These are phyloP conservation scores for Drosophila biarmipes DNA, from an alignment of 1,140 invertebrate genomes.

Conservation along the genomic window DNA sequence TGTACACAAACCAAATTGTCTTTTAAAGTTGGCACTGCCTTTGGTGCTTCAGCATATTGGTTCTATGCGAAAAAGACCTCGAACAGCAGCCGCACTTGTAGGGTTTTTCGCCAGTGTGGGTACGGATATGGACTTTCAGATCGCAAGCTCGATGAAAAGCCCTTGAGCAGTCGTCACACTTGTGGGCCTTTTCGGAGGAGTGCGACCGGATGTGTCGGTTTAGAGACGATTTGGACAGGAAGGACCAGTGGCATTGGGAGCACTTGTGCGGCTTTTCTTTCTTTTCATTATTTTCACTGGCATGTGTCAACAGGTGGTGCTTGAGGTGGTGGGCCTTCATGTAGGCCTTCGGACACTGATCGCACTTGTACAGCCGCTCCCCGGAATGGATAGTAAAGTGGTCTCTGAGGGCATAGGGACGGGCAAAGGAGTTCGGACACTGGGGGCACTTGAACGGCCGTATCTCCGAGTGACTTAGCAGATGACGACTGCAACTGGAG, in stretches of 20 bases:
- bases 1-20: not conserved
- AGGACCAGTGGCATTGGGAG: not conserved
- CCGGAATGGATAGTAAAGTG: not conserved
- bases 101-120: slow-evolving; percentile 1
- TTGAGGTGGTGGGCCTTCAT: not conserved
- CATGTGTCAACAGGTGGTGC: not conserved
- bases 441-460: not conserved
- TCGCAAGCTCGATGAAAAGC: not conserved
- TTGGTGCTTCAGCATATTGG: not conserved
- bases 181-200: not conserved
- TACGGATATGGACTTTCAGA: not conserved
- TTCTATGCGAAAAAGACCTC: not conserved
- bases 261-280: not conserved
- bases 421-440: not conserved
- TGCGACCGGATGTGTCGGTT: not conserved
- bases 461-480: not conserved
- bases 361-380: not conserved
- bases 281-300: too few species aligned
- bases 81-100: not conserved
- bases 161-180: not conserved
- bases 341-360: not conserved
- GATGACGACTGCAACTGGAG: not conserved
- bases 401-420: not conserved
- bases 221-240: not conserved
- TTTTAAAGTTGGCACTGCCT: not conserved